Evolutionary conservation across 1,140 invertebrate species (phyloP).

Genomic region (Aphis craccivora): DNA sequence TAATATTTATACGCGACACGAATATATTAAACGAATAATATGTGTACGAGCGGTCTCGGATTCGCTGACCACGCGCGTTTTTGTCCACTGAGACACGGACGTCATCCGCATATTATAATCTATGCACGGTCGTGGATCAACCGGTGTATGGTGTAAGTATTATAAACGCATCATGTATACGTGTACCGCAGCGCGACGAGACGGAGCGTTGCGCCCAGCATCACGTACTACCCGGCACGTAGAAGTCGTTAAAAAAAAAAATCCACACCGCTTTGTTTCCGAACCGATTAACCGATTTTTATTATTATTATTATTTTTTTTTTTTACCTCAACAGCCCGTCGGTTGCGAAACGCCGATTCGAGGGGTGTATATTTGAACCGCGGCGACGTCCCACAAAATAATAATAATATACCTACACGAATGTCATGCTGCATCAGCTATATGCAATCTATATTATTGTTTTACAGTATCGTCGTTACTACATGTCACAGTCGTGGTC

Average conservation of each 20-base stretch:
- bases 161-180: background rate
- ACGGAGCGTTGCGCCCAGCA: background rate
- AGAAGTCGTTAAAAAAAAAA: constrained; percentile 42
- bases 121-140: background rate
- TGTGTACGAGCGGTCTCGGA: background rate
- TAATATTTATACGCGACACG: background rate
- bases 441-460: background rate
- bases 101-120: background rate
- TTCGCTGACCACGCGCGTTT: background rate
- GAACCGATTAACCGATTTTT: constrained; percentile 41
- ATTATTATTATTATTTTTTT: background rate
- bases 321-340: background rate
- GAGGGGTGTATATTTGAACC: background rate
- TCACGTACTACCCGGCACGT: constrained; percentile 35
- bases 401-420: background rate
- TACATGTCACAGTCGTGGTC: background rate
- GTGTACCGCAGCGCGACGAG: background rate
- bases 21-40: background rate
- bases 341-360: background rate
- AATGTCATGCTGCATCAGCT: background rate
- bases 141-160: background rate
- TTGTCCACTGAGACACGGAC: background rate
- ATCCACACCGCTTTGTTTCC: constrained; percentile 36
- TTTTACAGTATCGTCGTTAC: background rate
- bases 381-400: background rate